phyloP scores from a whole-genome alignment of 2,113 vertebrate genomes.

The Eudyptes chrysolophus region DNA sequence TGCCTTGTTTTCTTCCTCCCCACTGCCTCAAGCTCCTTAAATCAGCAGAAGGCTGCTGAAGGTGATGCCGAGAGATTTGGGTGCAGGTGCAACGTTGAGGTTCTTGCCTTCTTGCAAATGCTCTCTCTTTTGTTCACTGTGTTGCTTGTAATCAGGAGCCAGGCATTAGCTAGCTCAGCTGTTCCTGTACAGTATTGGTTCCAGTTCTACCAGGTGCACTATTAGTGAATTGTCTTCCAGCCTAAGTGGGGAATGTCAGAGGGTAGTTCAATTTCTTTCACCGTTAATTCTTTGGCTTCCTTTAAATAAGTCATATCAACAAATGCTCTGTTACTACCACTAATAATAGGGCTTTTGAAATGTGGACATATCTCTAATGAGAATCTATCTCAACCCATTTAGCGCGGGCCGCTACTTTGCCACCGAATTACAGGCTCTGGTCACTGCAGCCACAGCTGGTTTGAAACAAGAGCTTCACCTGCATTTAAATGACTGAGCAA shows the following conservation, averaged over 20 bases:
- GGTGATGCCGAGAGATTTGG: not conserved
- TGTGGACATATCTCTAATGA: not conserved
- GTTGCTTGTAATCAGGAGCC: not conserved
- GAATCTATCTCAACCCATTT: not conserved
- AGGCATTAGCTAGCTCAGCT: not conserved
- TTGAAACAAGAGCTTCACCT: not conserved
- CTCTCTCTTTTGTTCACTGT: not conserved
- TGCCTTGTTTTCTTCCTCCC: not conserved
- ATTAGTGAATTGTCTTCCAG: not conserved
- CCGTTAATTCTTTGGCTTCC: not conserved
- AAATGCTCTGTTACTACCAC: not conserved
- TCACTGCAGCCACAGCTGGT: not conserved
- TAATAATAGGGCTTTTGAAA: not conserved
- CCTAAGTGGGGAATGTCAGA: not conserved
- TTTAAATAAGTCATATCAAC: not conserved
- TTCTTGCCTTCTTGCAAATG: not conserved
- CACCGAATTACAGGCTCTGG: not conserved
- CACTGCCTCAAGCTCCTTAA: not conserved
- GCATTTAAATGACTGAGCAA: not conserved
- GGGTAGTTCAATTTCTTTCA: not conserved
- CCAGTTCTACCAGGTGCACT: not conserved
- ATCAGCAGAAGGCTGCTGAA: not conserved
- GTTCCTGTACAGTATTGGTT: not conserved
- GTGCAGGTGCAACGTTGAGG: not conserved
- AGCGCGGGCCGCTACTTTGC: not conserved